Evolutionary conservation across 2,888 invertebrate genomes (phyloP).

Genomic region (Nipponacmea schrenckii): DNA sequence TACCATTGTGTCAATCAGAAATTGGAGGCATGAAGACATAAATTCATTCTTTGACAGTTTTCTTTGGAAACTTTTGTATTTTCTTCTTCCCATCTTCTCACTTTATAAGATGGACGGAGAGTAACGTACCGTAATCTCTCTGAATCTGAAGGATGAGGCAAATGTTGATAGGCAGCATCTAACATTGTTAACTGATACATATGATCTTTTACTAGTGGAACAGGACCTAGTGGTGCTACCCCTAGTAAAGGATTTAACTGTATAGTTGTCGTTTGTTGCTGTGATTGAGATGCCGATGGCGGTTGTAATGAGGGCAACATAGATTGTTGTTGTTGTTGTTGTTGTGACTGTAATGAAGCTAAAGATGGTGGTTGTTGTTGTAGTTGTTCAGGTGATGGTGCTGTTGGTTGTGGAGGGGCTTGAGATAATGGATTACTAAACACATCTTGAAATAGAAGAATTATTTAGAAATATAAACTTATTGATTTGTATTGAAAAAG

Average conservation of each 20-base stretch:
- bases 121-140: slow-evolving; percentile 80
- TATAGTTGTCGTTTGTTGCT: slow-evolving; percentile 54
- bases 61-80: background rate
- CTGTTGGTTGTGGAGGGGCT: slow-evolving; percentile 60
- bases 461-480: background rate
- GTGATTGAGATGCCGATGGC: slow-evolving; percentile 44
- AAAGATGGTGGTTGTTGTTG: slow-evolving; percentile 25
- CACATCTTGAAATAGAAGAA: background rate
- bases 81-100: background rate
- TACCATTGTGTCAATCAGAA: too few species aligned
- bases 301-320: slow-evolving; percentile 29
- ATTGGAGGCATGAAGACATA: too few species aligned
- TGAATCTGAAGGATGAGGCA: slow-evolving; percentile 97
- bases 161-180: slow-evolving; percentile 92
- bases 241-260: slow-evolving; percentile 77
- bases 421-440: slow-evolving; percentile 27
- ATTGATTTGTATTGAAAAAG: background rate
- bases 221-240: slow-evolving; percentile 94
- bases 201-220: slow-evolving; percentile 77
- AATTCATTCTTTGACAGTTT: background rate
- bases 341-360: slow-evolving; percentile 52
- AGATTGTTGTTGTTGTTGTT: slow-evolving; percentile 65
- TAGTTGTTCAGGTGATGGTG: slow-evolving; percentile 65
- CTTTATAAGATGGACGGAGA: too few species aligned
- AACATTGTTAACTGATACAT: slow-evolving; percentile 90